Conservation (phyloP, 2,797 vertebrate genomes). For the Squalus acanthias region DNA sequence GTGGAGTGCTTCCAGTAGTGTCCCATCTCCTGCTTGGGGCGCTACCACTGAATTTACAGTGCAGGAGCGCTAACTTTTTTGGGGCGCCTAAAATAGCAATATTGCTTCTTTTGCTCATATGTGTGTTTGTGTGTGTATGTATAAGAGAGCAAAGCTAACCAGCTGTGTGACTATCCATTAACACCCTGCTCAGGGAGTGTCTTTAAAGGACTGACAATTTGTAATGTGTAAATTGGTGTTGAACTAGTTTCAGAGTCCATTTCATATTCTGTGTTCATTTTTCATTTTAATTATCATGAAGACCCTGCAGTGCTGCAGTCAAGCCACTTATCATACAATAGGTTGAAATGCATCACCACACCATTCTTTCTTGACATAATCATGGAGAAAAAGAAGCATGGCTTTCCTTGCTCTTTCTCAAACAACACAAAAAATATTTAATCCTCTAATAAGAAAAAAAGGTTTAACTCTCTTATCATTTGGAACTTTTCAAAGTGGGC, state of each 20-base stretch:
- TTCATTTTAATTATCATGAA: neutral
- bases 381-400: neutral
- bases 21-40: no score
- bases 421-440: neutral
- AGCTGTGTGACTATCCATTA: neutral
- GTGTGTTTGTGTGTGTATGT: neutral
- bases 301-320: neutral
- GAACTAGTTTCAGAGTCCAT: neutral
- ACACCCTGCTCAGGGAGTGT: neutral
- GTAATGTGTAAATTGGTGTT: neutral
- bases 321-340: neutral
- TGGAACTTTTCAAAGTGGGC: neutral
- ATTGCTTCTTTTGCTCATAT: neutral
- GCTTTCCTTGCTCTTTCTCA: neutral
- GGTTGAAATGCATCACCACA: neutral
- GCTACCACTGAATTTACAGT: no score
- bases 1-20: no score
- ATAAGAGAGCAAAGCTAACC: neutral
- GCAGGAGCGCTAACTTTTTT: no score
- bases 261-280: neutral
- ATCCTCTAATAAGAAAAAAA: neutral
- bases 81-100: neutral
- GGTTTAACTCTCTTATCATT: neutral
- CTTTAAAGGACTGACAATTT: neutral
- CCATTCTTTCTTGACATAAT: neutral